These are phyloP conservation scores for Troglohyphantes excavatus DNA, from an alignment of 2,888 invertebrate species.

Conservation along the genomic window DNA sequence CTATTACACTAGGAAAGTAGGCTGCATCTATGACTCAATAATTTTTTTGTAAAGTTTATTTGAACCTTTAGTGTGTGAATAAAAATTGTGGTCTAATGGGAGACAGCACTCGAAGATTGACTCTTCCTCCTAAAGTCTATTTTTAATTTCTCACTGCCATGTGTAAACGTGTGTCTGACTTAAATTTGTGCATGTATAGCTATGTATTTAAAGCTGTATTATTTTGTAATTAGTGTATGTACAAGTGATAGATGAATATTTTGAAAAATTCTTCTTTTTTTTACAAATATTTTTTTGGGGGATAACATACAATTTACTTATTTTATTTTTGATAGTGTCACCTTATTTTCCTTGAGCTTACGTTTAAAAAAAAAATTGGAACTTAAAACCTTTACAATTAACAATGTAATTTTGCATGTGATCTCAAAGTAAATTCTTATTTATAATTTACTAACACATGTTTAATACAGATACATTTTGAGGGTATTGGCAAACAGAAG, in stretches of 20 bases:
- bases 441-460: no score
- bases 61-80: background rate
- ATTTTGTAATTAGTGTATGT: conserved; percentile 2
- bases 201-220: conserved; percentile 1
- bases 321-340: background rate
- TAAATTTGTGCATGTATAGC: background rate
- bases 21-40: background rate
- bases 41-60: background rate
- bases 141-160: background rate
- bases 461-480: no score
- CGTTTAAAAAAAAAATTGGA: no score
- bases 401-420: no score
- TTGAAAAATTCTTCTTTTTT: background rate
- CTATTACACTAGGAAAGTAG: background rate
- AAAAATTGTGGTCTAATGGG: background rate
- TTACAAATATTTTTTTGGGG: background rate
- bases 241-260: background rate
- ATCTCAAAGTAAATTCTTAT: background rate
- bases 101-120: background rate
- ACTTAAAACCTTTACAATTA: no score
- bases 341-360: background rate
- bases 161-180: background rate
- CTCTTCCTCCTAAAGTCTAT: background rate
- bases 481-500: no score
- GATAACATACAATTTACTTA: background rate